A percentile compares a stretch with the other conserved stretches of the same genome.
Evolutionary conservation across 1,140 invertebrate species (phyloP).

Genomic region (Thaumatotibia leucotreta): DNA sequence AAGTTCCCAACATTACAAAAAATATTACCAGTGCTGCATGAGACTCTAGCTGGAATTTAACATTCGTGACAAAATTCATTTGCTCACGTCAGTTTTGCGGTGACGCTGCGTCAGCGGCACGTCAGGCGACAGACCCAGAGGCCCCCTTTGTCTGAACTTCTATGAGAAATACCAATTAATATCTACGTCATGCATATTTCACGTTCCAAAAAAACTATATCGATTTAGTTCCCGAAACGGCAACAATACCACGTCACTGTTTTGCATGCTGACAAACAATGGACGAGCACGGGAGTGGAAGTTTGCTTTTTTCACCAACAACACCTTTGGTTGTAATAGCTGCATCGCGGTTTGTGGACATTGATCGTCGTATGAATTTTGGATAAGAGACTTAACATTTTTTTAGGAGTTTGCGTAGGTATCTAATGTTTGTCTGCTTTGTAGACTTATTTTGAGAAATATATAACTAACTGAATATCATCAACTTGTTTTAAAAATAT

Average conservation of each 20-base stretch:
- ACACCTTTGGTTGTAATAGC: not conserved
- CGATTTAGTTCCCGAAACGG: constrained; percentile 28
- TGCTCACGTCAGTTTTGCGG: not conserved
- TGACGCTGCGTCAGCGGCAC: constrained; percentile 24
- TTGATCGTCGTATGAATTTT: not conserved
- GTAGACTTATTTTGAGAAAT: no score
- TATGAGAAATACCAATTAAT: constrained; percentile 49
- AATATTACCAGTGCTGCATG: not conserved
- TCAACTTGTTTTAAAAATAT: no score
- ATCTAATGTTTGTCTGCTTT: no score
- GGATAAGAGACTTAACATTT: not conserved
- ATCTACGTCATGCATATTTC: constrained; percentile 31
- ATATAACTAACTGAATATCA: no score
- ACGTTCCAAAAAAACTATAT: constrained; percentile 28
- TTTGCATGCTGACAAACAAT: constrained; percentile 22
- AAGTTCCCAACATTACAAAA: not conserved
- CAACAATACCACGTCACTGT: constrained; percentile 32
- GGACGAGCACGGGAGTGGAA: not conserved
- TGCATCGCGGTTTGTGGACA: not conserved
- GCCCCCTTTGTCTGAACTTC: constrained; percentile 38
- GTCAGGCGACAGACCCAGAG: constrained; percentile 22
- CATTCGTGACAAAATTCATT: not conserved
- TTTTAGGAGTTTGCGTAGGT: not conserved
- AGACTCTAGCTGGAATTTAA: not conserved
- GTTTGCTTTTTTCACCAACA: not conserved